Percentiles rank a stretch among this genome's conserved stretches.
phyloP scores from a whole-genome alignment of 2,888 invertebrate species.

The Microchrysa polita region DNA sequence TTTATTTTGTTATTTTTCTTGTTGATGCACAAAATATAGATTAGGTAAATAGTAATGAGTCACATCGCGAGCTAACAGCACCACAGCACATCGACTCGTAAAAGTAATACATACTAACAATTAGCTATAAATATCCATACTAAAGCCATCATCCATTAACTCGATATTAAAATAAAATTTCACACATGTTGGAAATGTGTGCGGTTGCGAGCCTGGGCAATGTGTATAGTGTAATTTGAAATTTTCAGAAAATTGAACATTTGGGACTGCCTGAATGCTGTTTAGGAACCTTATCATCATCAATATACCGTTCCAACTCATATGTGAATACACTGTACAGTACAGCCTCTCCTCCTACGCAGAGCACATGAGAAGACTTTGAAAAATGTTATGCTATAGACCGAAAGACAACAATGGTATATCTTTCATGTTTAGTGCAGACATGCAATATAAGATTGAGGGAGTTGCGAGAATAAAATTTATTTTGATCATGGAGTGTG shows the following conservation, averaged over 20 bases:
- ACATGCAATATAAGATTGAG: neutral
- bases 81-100: neutral
- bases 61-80: no score
- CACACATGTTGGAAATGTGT: slow-evolving; percentile 41
- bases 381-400: slow-evolving; percentile 12
- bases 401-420: slow-evolving; percentile 22
- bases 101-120: slow-evolving; percentile 33
- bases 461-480: neutral
- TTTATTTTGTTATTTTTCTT: slow-evolving; percentile 7
- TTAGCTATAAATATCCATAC: slow-evolving; percentile 35
- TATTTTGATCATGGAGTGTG: no score
- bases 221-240: slow-evolving; percentile 31
- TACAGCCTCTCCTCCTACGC: slow-evolving; percentile 19
- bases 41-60: slow-evolving; percentile 33
- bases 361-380: no score
- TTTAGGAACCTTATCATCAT: slow-evolving; percentile 37
- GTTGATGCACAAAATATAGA: slow-evolving; percentile 28
- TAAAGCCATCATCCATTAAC: slow-evolving; percentile 16
- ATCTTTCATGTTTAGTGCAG: slow-evolving; percentile 12
- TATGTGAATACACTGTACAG: no score
- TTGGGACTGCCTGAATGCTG: slow-evolving; percentile 12
- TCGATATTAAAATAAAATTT: slow-evolving; percentile 19
- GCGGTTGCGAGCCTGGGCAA: neutral
- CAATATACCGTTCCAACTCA: neutral
- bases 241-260: slow-evolving; percentile 29